Conservation (phyloP, 2,113 vertebrate genomes). For the Muntiacus reevesi region DNA sequence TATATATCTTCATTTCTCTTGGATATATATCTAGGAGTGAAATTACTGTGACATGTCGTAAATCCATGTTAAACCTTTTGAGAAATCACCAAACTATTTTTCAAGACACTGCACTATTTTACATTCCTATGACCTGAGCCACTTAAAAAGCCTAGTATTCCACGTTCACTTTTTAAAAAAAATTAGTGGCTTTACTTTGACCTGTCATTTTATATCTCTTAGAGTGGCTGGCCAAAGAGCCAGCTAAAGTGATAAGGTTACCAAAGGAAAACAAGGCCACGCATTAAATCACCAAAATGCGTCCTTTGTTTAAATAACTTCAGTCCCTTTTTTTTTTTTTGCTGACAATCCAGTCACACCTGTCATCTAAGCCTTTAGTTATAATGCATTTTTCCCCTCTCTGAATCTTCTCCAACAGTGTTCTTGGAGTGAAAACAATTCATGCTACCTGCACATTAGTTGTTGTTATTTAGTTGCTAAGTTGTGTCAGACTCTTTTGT, state of each 20-base stretch:
- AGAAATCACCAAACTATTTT: not conserved
- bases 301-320: constrained; percentile 43
- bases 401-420: not conserved
- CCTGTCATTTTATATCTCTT: not conserved
- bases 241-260: not conserved
- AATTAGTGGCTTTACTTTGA: not conserved
- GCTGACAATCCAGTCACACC: constrained; percentile 32
- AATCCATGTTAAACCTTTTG: not conserved
- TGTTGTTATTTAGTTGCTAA: not conserved
- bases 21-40: not conserved
- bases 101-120: not conserved
- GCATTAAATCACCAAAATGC: not conserved
- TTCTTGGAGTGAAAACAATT: constrained; percentile 36
- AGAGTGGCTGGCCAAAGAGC: not conserved
- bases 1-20: not conserved
- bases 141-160: not conserved
- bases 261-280: constrained; percentile 16
- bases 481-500: not conserved
- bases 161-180: not conserved
- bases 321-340: constrained; percentile 38
- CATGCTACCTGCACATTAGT: not conserved
- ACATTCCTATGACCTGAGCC: not conserved
- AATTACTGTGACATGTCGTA: not conserved
- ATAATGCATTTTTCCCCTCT: not conserved
- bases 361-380: constrained; percentile 18